Conservation (phyloP, 2,797 vertebrate genomes). For the Pantherophis vulpinus region DNA sequence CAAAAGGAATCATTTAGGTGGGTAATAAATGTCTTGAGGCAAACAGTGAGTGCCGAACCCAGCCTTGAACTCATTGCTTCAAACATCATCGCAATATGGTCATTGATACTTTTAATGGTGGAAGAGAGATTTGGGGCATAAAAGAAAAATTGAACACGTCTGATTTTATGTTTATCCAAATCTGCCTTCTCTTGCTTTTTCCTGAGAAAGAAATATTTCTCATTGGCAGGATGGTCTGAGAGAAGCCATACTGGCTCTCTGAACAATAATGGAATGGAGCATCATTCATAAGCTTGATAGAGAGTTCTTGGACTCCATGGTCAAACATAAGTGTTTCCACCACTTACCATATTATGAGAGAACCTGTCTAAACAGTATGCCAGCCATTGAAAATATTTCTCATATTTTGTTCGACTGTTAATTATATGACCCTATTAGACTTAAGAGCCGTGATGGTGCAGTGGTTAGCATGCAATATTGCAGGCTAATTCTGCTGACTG, state of each 20-base stretch:
- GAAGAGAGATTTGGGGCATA: not conserved
- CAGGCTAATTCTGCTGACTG: not conserved
- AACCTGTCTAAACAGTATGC: not conserved
- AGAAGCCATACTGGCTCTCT: not conserved
- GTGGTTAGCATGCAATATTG: not conserved
- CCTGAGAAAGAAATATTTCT: not conserved
- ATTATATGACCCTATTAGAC: not conserved
- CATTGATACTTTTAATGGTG: not conserved
- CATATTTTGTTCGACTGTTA: not conserved
- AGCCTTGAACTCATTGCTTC: not conserved
- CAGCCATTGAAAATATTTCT: not conserved
- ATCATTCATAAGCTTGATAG: too few species aligned
- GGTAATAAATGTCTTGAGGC: not conserved
- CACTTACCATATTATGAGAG: not conserved
- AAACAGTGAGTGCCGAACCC: not conserved
- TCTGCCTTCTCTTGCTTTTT: not conserved
- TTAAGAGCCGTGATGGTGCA: not conserved
- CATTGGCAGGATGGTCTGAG: not conserved
- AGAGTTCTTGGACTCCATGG: not conserved
- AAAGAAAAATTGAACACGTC: not conserved
- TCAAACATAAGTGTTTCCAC: not conserved
- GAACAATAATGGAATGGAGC: not conserved
- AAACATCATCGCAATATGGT: not conserved
- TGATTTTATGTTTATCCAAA: not conserved
- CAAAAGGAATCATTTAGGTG: not conserved